Evolutionary conservation across 2,888 invertebrate genomes (phyloP).

Genomic region (Chelonus formosanus): DNA sequence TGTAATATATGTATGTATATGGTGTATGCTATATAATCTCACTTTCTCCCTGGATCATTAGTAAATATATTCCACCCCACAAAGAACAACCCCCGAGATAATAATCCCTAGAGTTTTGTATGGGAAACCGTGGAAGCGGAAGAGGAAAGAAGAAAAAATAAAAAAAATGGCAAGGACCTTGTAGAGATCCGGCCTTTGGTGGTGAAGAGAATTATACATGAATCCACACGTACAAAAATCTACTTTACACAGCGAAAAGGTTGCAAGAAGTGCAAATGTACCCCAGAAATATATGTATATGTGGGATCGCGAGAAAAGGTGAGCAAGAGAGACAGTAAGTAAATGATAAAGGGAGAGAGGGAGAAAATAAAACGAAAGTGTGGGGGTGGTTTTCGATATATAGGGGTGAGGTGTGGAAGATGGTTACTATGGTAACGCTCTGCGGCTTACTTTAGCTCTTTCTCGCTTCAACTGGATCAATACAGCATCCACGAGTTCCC

Average conservation of each 20-base stretch:
- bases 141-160: constrained; percentile 4
- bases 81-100: constrained; percentile 17
- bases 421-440: constrained; percentile 62
- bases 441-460: constrained; percentile 60
- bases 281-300: constrained; percentile 24
- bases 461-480: constrained; percentile 59
- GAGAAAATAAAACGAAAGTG: background rate
- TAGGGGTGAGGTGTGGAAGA: constrained; percentile 48
- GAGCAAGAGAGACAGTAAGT: constrained; percentile 30
- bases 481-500: constrained; percentile 63
- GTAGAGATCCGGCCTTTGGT: too few relatives aligned
- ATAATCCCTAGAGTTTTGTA: constrained; percentile 21
- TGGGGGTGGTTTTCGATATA: constrained; percentile 37
- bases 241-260: constrained; percentile 17
- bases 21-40: constrained; percentile 16
- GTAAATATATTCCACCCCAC: constrained; percentile 21
- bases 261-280: constrained; percentile 24
- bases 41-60: constrained; percentile 19
- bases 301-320: constrained; percentile 19
- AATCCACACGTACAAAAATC: constrained; percentile 21
- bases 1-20: constrained; percentile 23
- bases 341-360: background rate
- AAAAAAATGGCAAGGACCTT: background rate
- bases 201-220: constrained; percentile 13
- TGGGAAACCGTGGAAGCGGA: constrained; percentile 2